Conservation (phyloP, 2,888 invertebrate genomes). For the Rhamnusium bicolor region DNA sequence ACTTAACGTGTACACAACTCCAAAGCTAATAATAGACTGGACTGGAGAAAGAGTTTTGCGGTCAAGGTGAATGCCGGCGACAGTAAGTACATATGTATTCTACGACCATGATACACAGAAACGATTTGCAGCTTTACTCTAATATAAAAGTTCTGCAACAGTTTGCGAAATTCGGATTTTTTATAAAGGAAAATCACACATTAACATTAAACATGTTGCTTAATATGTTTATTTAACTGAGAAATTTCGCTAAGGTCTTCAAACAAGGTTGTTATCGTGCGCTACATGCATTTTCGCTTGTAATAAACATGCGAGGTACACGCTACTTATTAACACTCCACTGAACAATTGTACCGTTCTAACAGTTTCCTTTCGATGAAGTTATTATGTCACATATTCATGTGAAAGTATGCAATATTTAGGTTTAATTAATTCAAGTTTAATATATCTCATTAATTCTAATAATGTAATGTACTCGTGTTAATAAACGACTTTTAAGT, state of each 20-base stretch:
- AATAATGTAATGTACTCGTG: background rate
- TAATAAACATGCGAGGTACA: background rate
- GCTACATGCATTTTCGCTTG: background rate
- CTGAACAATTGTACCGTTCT: slow-evolving; percentile 8
- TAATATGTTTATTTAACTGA: background rate
- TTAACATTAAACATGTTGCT: background rate
- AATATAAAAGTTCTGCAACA: too few species aligned
- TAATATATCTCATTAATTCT: background rate
- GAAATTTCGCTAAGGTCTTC: background rate
- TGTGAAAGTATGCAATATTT: background rate
- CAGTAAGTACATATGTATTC: too few species aligned
- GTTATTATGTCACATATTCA: background rate
- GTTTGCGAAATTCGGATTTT: too few species aligned
- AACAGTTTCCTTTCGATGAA: background rate
- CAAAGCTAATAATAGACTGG: too few species aligned
- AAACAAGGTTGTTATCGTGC: background rate
- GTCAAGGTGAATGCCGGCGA: too few species aligned
- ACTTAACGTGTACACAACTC: too few species aligned
- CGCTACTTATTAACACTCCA: background rate
- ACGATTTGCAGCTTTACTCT: too few species aligned
- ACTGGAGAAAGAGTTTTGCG: too few species aligned
- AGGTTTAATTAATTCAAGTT: background rate
- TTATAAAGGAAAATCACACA: too few species aligned
- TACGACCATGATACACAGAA: too few species aligned
- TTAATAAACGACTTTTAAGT: background rate